Conservation (phyloP, 2,797 vertebrate species). For the Micrastur ruficollis region DNA sequence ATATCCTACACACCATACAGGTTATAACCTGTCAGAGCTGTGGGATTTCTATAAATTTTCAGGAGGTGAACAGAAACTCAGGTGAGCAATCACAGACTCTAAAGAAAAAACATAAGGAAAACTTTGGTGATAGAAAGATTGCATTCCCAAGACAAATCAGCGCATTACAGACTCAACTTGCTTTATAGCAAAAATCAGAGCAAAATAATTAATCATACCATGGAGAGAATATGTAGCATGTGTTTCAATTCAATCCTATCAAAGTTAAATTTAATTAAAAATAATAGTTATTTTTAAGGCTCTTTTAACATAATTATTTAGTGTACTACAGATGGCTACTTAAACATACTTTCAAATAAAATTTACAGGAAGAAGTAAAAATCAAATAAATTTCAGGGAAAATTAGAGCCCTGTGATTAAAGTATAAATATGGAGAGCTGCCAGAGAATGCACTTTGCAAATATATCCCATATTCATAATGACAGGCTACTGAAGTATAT, state of each 20-base stretch:
- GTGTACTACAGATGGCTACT: constrained; percentile 53
- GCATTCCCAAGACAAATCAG: constrained; percentile 31
- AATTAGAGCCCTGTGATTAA: constrained; percentile 65
- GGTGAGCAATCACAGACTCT: not conserved
- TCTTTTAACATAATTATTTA: constrained; percentile 58
- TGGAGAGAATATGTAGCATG: constrained; percentile 36
- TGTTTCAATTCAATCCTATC: constrained; percentile 51
- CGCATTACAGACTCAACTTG: not conserved
- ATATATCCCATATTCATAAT: constrained; percentile 39
- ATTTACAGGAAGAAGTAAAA: constrained; percentile 64
- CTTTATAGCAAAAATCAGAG: constrained; percentile 35
- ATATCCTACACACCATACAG: not conserved
- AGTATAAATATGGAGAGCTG: constrained; percentile 53
- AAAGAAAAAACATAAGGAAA: not conserved
- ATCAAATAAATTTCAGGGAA: constrained; percentile 65
- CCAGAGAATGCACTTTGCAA: constrained; percentile 55
- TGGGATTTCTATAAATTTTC: constrained; percentile 30
- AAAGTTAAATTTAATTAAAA: constrained; percentile 69
- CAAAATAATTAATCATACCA: constrained; percentile 8
- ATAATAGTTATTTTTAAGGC: constrained; percentile 65
- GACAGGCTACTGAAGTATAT: constrained; percentile 36
- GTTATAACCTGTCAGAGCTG: constrained; percentile 3
- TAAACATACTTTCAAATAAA: constrained; percentile 65
- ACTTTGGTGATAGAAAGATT: not conserved
- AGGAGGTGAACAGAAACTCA: not conserved